Percentiles rank a stretch among this genome's conserved stretches.
Evolutionary conservation across 2,113 vertebrate species (phyloP).

Genomic region (Eulacestoma nigropectus): DNA sequence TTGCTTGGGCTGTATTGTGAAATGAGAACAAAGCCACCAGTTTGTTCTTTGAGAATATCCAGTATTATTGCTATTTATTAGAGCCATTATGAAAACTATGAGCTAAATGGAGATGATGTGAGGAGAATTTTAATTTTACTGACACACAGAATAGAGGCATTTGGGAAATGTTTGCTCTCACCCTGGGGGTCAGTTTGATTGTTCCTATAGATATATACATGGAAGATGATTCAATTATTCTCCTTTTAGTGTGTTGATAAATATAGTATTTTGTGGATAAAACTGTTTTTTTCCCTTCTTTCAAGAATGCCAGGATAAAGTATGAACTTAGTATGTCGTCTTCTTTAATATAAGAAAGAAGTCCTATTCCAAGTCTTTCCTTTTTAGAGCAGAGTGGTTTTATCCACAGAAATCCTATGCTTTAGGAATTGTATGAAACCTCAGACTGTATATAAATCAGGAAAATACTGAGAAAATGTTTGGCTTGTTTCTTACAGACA

Average conservation of each 20-base stretch:
- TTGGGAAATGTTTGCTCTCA: neutral
- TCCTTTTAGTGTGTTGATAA: neutral
- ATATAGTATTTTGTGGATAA: neutral
- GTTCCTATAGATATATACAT: neutral
- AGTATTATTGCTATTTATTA: slow-evolving; percentile 7
- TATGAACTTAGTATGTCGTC: neutral
- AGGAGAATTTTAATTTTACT: neutral
- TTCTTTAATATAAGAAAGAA: neutral
- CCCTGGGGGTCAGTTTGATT: neutral
- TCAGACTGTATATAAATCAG: neutral
- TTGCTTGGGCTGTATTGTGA: neutral
- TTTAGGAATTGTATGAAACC: neutral
- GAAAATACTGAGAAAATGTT: neutral
- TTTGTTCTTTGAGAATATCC: slow-evolving; percentile 9
- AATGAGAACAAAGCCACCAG: slow-evolving; percentile 11
- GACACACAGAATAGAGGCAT: neutral
- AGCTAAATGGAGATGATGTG: neutral
- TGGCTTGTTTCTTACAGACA: neutral
- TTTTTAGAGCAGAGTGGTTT: neutral
- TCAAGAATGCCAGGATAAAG: neutral
- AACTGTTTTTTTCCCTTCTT: neutral
- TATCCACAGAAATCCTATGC: neutral
- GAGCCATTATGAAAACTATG: neutral
- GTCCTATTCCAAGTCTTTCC: neutral
- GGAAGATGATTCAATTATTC: neutral